phyloP scores from a whole-genome alignment of 30 jellyfish, hydroid and myxozoan species.

The Rhopilema esculentum region DNA sequence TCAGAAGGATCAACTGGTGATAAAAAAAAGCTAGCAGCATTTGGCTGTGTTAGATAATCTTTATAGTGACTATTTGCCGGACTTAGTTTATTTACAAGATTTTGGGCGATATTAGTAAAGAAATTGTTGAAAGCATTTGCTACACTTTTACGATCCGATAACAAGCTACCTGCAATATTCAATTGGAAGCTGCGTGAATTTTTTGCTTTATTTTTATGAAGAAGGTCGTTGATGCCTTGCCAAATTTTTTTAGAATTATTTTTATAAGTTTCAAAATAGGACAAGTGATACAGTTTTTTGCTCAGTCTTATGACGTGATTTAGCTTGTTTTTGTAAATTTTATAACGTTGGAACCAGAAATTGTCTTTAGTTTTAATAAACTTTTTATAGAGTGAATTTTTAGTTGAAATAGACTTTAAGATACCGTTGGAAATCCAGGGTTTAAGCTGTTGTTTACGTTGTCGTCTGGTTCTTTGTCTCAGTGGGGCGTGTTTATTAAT shows the following conservation, averaged over 20 bases:
- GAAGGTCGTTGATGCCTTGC: constrained; percentile 14
- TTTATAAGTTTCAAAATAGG: constrained; percentile 9
- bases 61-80: too few species aligned
- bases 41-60: too few species aligned
- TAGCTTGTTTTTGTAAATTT: not conserved
- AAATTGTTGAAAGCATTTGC: constrained; percentile 53
- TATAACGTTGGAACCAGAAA: constrained; percentile 3
- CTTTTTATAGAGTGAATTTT: not conserved
- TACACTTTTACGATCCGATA: constrained; percentile 30
- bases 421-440: constrained; percentile 14
- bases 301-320: not conserved
- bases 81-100: too few species aligned
- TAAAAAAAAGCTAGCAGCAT: too few species aligned
- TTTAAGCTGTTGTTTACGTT: constrained; percentile 1
- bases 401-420: constrained; percentile 8
- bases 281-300: not conserved
- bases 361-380: not conserved
- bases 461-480: not conserved
- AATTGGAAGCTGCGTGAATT: not conserved
- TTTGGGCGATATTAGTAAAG: constrained; percentile 43
- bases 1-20: too few species aligned
- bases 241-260: constrained; percentile 1
- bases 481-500: constrained; percentile 17
- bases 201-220: not conserved
- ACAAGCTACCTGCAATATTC: not conserved